Evolutionary conservation across 2,797 vertebrate genomes (phyloP), one percentile per base, ranked within the genome.

Genomic region (Sebastes goodei): DNA sequence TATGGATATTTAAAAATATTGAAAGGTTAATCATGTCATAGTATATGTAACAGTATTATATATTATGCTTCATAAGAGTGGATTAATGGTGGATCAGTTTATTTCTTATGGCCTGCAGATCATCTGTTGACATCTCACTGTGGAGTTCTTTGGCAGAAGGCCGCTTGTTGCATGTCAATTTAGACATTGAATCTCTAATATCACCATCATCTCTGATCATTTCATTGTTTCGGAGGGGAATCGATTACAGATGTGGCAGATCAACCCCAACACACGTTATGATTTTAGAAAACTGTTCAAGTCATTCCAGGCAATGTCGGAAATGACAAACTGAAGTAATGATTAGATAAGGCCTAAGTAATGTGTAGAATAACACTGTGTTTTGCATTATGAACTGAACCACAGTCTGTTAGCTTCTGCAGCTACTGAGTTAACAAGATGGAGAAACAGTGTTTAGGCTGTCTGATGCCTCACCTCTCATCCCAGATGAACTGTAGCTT

Each of bases 141-240:
- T n/a, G 46, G 46, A 49, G 46, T 0, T 49, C 7, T 49, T 49
- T 49, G 46, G 46, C 46, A 49, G 46, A 49, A 49, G 4, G 46
- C 46, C 3, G 17, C 17, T n/a, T 49, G 46, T 49, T 9, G 46
- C 46, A 49, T 49, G 46, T 49, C 0, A 49, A 20, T 49, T 49
- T 49, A 49, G 7, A 49, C 30, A 38, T 62, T 25, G 7, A 64
- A 49, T 79, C 74, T 71, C 76, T 62, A 64, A 87, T 75, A 69
- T 73, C 78, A 78, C 53, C 46, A 74, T 71, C 76, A 80, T 63
- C 80, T 80, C 78, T 76, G 87, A 92, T 92, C 80, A 80, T 87
- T 89, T 75, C 72, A 84, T 72, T 67, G 79, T 87, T 87, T 85
- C 46, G 14, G 59, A 27, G 52, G 66, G n/a, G 60, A 91, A 88